A percentile compares a stretch with the other conserved stretches of the same genome.
These are phyloP conservation scores for Trichogramma pretiosum DNA, from an alignment of 1,140 invertebrate genomes.

Conservation along the genomic window DNA sequence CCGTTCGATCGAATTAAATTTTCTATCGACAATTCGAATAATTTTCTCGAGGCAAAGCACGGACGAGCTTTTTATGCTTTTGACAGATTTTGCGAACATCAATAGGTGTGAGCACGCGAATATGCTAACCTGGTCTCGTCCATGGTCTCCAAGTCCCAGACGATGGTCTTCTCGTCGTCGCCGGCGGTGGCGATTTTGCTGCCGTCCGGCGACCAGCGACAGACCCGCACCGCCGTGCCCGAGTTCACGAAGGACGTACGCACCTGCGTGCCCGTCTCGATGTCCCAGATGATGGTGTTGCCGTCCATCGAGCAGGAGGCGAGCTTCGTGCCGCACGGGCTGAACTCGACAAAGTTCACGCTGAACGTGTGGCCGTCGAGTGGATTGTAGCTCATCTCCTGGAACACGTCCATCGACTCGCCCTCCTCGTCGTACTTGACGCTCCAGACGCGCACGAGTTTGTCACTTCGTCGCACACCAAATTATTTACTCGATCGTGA, in stretches of 20 bases:
- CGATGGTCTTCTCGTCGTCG: conserved; percentile 61
- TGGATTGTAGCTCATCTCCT: conserved; percentile 45
- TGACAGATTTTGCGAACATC: conserved; percentile 2
- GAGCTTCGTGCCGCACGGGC: conserved; percentile 53
- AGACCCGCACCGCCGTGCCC: conserved; percentile 43
- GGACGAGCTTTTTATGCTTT: no score
- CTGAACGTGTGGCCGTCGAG: conserved; percentile 54
- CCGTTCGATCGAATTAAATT: no score
- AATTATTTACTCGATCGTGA: no score
- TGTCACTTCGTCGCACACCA: conserved; percentile 53
- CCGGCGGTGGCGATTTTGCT: conserved; percentile 57
- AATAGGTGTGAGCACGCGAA: no score
- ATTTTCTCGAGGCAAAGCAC: no score
- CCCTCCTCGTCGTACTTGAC: conserved; percentile 31
- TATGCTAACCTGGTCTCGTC: conserved; percentile 42
- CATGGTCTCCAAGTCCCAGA: conserved; percentile 57
- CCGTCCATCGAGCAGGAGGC: conserved; percentile 69
- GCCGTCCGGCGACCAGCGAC: conserved; percentile 58
- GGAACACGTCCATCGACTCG: conserved; percentile 28
- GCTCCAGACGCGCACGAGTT: conserved; percentile 48
- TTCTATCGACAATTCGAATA: no score
- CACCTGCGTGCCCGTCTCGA: conserved; percentile 43
- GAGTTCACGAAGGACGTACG: conserved; percentile 43
- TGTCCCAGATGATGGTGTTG: conserved; percentile 58
- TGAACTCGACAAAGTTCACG: conserved; percentile 58